These are phyloP conservation scores for Sebastiscus albofasciatus DNA, from an alignment of 2,797 vertebrate species.

Conservation along the genomic window DNA sequence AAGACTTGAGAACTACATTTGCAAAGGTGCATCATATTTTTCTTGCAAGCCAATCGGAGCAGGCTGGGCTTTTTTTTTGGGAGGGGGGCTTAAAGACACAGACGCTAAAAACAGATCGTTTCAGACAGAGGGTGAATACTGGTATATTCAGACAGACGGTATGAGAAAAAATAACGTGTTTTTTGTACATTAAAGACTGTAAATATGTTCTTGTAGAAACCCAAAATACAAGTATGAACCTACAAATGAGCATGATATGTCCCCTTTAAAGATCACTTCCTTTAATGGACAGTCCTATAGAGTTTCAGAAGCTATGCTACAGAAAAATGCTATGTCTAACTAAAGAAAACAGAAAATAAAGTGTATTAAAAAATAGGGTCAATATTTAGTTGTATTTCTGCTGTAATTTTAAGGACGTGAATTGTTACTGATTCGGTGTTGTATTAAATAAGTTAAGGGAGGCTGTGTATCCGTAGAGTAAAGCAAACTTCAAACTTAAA, in stretches of 20 bases:
- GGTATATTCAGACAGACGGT: not conserved
- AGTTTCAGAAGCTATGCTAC: not conserved
- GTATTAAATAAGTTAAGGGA: not conserved
- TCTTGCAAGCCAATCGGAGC: too few species aligned
- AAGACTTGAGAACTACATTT: not conserved
- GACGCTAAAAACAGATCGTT: not conserved
- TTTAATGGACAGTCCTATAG: not conserved
- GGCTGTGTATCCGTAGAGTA: constrained; percentile 2
- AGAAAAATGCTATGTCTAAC: not conserved
- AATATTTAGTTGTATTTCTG: not conserved
- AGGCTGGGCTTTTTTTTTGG: too few species aligned
- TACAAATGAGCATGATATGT: not conserved
- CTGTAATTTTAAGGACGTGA: not conserved
- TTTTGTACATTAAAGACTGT: not conserved
- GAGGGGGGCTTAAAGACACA: not conserved
- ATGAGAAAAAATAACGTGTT: not conserved
- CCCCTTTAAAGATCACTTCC: not conserved
- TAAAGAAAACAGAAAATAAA: not conserved
- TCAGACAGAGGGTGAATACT: not conserved
- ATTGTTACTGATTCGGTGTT: not conserved
- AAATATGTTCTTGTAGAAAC: not conserved
- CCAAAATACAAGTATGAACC: not conserved
- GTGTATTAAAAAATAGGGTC: not conserved
- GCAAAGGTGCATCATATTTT: too few species aligned
- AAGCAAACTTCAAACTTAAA: not conserved